Evolutionary conservation across 2,888 invertebrate genomes (phyloP).

Genomic region (Allolobophora icterica): DNA sequence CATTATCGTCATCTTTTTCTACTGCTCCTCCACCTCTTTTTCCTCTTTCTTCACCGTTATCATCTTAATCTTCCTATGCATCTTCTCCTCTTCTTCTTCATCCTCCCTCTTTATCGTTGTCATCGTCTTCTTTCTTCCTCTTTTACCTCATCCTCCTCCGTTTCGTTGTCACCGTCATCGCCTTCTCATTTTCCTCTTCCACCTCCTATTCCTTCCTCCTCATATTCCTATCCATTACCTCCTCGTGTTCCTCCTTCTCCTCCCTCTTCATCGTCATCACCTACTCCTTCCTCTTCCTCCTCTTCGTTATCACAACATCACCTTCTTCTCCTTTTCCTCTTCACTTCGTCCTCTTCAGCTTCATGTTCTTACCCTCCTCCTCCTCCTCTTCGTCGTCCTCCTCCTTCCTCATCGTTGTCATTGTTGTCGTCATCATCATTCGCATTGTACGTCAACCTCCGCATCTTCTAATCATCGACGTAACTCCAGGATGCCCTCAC

Average conservation of each 20-base stretch:
- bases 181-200: background rate
- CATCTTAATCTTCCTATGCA: background rate
- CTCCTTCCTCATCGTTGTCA: background rate
- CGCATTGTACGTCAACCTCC: conserved; percentile 11
- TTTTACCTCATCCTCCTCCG: too few relatives aligned
- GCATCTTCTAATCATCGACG: background rate
- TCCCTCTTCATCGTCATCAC: background rate
- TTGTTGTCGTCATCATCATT: conserved; percentile 14
- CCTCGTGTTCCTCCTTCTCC: background rate
- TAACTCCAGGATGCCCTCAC: background rate
- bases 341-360: too few relatives aligned
- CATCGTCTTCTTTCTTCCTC: too few relatives aligned
- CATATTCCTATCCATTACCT: too few relatives aligned
- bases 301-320: conserved; percentile 1
- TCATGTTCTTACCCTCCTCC: background rate
- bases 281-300: conserved; percentile 36
- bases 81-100: too few relatives aligned
- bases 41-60: too few relatives aligned
- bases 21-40: too few relatives aligned
- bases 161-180: background rate
- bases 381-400: conserved; percentile 34
- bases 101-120: too few relatives aligned
- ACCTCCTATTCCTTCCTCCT: background rate
- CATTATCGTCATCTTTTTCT: too few relatives aligned
- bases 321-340: too few relatives aligned